phyloP scores from a whole-genome alignment of 2,113 vertebrate species.

The Mola mola region DNA sequence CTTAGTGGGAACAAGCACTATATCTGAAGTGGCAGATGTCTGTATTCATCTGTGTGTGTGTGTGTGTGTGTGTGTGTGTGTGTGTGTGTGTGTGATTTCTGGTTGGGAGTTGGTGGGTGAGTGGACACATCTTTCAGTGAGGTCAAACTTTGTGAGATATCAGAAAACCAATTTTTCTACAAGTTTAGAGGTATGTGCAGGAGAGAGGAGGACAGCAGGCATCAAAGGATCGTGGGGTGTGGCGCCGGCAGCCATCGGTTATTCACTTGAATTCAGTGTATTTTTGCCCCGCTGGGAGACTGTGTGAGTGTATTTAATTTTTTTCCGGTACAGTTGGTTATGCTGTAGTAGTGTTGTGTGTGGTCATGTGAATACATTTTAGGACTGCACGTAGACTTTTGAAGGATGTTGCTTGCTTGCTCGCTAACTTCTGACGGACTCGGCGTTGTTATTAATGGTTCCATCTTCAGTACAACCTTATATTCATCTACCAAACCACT shows the following conservation, averaged over 20 bases:
- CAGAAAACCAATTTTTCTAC: conserved; percentile 68
- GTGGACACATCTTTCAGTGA: conserved; percentile 39
- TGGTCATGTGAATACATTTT: conserved; percentile 8
- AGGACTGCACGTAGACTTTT: no score
- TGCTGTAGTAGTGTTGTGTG: neutral
- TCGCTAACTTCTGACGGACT: no score
- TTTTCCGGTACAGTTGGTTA: neutral
- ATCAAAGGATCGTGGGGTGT: conserved; percentile 46
- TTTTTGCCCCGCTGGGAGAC: conserved; percentile 14
- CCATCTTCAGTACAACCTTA: no score
- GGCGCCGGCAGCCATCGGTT: conserved; percentile 48
- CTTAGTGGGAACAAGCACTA: conserved; percentile 38
- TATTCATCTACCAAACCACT: no score
- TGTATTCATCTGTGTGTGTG: conserved; percentile 49
- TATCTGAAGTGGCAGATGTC: conserved; percentile 59
- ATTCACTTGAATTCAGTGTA: conserved; percentile 29
- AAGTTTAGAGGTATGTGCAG: conserved; percentile 39
- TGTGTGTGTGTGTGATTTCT: conserved; percentile 19
- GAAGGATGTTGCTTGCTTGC: no score
- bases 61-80: no score
- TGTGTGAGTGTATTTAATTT: conserved; percentile 12
- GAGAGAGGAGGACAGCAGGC: conserved; percentile 34
- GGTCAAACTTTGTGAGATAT: conserved; percentile 68
- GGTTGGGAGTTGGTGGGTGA: conserved; percentile 35
- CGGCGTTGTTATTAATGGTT: no score